These are phyloP conservation scores for Cepphus grylle DNA, from an alignment of 2,113 vertebrate genomes.

Conservation along the genomic window DNA sequence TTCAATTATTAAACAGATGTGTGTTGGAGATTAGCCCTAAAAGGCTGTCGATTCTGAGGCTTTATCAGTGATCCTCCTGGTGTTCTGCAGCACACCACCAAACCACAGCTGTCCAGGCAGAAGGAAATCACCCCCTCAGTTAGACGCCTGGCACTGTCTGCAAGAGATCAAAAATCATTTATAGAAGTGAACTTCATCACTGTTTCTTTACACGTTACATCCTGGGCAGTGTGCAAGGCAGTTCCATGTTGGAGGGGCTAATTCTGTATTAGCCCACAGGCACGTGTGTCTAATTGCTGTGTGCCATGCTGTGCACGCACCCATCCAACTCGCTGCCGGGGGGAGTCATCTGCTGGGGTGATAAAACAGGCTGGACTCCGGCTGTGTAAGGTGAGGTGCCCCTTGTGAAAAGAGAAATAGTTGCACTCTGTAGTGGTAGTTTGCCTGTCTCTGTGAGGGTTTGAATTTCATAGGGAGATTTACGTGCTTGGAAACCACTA, in stretches of 20 bases:
- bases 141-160: not conserved
- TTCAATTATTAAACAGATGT: not conserved
- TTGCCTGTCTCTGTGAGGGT: not conserved
- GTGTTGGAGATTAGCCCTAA: not conserved
- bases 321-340: not conserved
- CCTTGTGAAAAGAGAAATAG: not conserved
- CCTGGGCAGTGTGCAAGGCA: not conserved
- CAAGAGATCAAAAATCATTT: not conserved
- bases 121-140: not conserved
- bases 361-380: not conserved
- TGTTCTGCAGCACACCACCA: not conserved
- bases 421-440: not conserved
- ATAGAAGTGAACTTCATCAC: not conserved
- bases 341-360: not conserved
- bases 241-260: not conserved
- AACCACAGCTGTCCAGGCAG: not conserved
- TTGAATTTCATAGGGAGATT: not conserved
- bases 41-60: not conserved
- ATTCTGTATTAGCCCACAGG: not conserved
- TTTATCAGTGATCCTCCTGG: not conserved
- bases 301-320: too few species aligned
- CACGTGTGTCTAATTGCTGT: not conserved
- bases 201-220: accelerated
- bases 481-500: not conserved
- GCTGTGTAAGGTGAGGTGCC: not conserved